These are phyloP conservation scores for Pseudococcus viburni DNA, from an alignment of 2,888 invertebrate genomes.

Conservation along the genomic window DNA sequence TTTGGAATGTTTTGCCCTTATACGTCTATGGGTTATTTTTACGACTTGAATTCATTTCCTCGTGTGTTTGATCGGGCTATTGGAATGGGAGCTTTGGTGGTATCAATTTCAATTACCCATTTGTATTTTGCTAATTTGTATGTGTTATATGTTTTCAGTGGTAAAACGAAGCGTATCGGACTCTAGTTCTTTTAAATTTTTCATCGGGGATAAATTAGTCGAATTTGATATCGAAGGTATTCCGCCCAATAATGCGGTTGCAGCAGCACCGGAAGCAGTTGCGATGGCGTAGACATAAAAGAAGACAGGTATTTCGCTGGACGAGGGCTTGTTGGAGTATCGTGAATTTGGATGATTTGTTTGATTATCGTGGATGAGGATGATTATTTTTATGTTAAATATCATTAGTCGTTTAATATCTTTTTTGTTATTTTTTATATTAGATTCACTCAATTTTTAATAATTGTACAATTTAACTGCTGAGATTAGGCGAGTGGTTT, in stretches of 20 bases:
- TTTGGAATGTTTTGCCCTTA: neutral
- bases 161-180: slow-evolving; percentile 74
- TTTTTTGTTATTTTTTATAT: slow-evolving; percentile 51
- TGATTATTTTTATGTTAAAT: slow-evolving; percentile 25
- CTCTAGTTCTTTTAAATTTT: slow-evolving; percentile 43
- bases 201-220: slow-evolving; percentile 70
- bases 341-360: neutral
- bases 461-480: neutral
- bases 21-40: neutral
- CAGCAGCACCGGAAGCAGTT: neutral
- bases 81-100: neutral
- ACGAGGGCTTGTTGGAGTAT: neutral
- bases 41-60: neutral
- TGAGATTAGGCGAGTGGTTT: neutral
- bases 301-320: neutral
- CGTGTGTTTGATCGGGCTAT: neutral
- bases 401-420: slow-evolving; percentile 39
- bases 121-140: neutral
- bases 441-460: slow-evolving; percentile 30
- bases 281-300: neutral
- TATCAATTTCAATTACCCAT: neutral
- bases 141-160: slow-evolving; percentile 73
- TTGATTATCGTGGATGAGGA: neutral
- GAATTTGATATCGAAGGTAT: slow-evolving; percentile 47
- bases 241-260: neutral